Base-by-base conservation (phyloP, 2,797 vertebrate species). In the Zenarchopterus dispar region DNA sequence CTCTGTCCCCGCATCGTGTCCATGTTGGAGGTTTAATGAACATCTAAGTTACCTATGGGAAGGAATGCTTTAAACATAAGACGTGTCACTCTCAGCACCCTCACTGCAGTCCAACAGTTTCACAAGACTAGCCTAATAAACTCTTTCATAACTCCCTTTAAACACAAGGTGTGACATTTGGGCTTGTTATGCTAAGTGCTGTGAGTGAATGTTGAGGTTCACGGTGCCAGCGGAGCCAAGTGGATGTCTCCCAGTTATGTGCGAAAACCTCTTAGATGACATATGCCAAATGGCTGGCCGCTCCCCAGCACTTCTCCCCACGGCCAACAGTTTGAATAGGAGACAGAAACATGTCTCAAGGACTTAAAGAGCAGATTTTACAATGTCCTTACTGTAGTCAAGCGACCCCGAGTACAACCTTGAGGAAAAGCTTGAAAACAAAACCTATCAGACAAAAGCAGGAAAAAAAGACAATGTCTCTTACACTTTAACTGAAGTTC, bases 221-320 rank as follows among this genome's bases (percentile, higher is more conserved):
- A 64, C 66, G 61, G 66, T 87, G 59, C 42, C 50, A 70, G 52
- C 62, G 62, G 71, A 76, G 75, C 56, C 51, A 53, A 15, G 15
- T 70, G 43, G 70, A 77, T 55, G n/a, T 65, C 70, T 84, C 81
- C 75, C 84, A 83, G 78, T 85, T 81, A 88, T 72, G 80, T 80
- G 86, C 23, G 70, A 59, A 85, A 74, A 74, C 41, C 78, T 75
- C 85, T 88, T 91, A 92, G 90, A 84, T 82, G 86, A 85, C 71
- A 76, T 60, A 80, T 81, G 89, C 78, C 91, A 94, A 94, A 90
- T 82, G 75, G 89, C 48, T 76, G 19, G 67, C 51, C 66, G 87
- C 63, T 78, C 69, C 66, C 66, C 69, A 57, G 49, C 54, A n/a
- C 47, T 80, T 76, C 72, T 82, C 72, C 75, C 90, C 52, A 55